Conservation (phyloP, 2,888 invertebrate species). For the Ametastegia equiseti region DNA sequence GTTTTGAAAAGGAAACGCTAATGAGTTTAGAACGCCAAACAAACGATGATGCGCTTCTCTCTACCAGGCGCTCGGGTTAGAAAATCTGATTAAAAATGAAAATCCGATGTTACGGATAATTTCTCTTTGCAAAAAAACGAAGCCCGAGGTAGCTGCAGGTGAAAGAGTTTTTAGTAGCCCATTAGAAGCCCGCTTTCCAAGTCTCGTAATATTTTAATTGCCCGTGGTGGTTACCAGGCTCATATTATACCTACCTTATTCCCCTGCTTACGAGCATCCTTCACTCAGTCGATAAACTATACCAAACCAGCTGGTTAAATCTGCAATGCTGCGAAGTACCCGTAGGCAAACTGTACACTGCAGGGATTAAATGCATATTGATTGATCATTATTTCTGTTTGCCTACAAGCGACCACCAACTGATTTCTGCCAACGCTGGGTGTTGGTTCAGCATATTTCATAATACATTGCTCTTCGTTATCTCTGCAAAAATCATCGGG, state of each 20-base stretch:
- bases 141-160: background rate
- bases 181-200: background rate
- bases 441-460: background rate
- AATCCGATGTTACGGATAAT: conserved; percentile 11
- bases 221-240: conserved; percentile 10
- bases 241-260: background rate
- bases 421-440: background rate
- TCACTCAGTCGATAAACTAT: conserved; percentile 7
- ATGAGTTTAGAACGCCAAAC: conserved; percentile 2
- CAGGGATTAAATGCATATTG: background rate
- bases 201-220: conserved; percentile 40
- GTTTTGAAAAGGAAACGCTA: conserved; percentile 17
- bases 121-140: conserved; percentile 1
- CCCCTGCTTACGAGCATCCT: conserved; percentile 1
- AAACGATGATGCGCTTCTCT: background rate
- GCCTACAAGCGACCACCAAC: conserved; percentile 6
- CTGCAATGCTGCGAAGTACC: background rate
- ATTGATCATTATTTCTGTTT: conserved; percentile 23
- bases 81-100: conserved; percentile 17
- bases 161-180: conserved; percentile 25
- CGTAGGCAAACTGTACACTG: background rate
- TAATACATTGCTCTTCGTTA: background rate
- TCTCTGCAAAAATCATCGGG: background rate
- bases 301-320: background rate
- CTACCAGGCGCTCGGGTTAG: background rate